Evolutionary conservation across 2,797 vertebrate species (phyloP).

Genomic region (Acipenser transmontanus): DNA sequence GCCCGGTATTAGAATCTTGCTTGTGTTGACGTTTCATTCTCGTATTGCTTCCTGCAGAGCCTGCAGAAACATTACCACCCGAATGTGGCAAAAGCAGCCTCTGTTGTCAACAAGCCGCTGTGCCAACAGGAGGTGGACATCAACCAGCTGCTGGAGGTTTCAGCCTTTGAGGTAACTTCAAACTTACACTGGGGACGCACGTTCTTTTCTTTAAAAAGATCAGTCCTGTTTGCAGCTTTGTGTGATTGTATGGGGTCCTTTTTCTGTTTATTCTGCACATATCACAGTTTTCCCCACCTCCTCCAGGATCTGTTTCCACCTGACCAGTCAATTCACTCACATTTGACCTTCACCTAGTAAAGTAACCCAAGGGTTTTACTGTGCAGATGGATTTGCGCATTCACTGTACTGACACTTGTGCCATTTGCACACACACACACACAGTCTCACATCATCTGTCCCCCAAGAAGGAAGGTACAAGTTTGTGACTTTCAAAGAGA

Average conservation of each 20-base stretch:
- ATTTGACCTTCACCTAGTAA: too few relatives aligned
- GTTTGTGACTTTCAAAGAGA: background rate
- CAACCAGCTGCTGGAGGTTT: conserved; percentile 68
- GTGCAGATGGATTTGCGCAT: too few relatives aligned
- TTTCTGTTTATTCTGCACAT: background rate
- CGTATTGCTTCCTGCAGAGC: conserved; percentile 48
- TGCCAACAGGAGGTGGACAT: conserved; percentile 70
- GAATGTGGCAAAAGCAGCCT: conserved; percentile 77
- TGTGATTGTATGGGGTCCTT: background rate
- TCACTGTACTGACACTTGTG: too few relatives aligned
- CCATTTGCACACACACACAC: too few relatives aligned
- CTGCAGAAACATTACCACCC: conserved; percentile 90
- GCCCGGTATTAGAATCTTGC: background rate
- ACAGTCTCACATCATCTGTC: too few relatives aligned
- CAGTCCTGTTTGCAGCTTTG: background rate
- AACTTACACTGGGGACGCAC: background rate
- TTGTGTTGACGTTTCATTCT: background rate
- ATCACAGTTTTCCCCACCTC: background rate
- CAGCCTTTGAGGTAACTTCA: conserved; percentile 66
- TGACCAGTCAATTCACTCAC: too few relatives aligned
- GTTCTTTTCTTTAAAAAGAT: background rate
- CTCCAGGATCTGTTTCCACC: background rate
- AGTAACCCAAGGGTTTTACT: too few relatives aligned
- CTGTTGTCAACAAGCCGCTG: conserved; percentile 64
- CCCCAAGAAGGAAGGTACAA: too few relatives aligned